Evolutionary conservation across 2,888 invertebrate species (phyloP).

Genomic region (Globia sparganii): DNA sequence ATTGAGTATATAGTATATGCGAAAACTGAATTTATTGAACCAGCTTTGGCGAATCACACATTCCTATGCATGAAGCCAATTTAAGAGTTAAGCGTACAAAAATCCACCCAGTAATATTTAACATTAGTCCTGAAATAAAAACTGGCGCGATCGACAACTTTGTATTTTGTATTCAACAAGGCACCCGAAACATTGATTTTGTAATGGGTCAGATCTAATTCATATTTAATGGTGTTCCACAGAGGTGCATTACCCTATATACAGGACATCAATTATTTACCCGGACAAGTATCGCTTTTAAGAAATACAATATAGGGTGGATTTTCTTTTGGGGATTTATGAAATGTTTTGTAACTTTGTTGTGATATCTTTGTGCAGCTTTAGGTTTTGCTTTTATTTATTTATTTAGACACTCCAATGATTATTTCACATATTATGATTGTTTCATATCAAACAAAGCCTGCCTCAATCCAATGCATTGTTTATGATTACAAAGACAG

Average conservation of each 20-base stretch:
- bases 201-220: conserved; percentile 71
- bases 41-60: conserved; percentile 6
- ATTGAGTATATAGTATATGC: not conserved
- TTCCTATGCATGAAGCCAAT: conserved; percentile 20
- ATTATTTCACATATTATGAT: no score
- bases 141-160: conserved; percentile 27
- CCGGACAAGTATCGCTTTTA: conserved; percentile 56
- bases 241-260: conserved; percentile 66
- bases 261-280: conserved; percentile 71
- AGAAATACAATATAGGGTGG: conserved; percentile 54
- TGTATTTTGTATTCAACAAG: conserved; percentile 43
- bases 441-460: conserved; percentile 6
- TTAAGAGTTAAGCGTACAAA: conserved; percentile 16
- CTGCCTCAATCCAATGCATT: conserved; percentile 16
- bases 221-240: conserved; percentile 75
- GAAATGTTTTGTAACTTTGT: conserved; percentile 23
- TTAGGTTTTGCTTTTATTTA: conserved; percentile 2
- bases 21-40: conserved; percentile 8
- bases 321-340: conserved; percentile 30
- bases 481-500: conserved; percentile 29
- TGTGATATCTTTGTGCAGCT: conserved; percentile 15
- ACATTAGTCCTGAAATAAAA: conserved; percentile 43
- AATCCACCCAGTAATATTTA: conserved; percentile 2
- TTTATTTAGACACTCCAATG: no score
- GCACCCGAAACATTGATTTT: conserved; percentile 71